These are phyloP conservation scores for Threskiornis aethiopicus DNA, from an alignment of 2,797 vertebrate species.

Conservation along the genomic window DNA sequence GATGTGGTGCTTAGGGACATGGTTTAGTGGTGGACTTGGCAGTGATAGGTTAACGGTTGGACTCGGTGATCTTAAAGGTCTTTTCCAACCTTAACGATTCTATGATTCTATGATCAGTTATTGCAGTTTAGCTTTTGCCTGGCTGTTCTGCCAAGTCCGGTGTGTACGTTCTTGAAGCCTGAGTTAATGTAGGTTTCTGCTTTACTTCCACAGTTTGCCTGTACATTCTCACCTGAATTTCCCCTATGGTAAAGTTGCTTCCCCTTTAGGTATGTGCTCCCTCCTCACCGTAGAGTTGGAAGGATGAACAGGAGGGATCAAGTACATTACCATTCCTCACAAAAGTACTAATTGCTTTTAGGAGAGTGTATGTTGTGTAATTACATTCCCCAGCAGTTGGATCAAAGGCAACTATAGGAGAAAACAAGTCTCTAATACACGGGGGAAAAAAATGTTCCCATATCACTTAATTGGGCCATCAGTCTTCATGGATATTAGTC, in stretches of 20 bases:
- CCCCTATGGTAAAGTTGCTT: background rate
- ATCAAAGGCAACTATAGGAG: background rate
- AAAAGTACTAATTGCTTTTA: background rate
- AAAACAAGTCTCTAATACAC: background rate
- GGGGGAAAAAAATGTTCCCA: accelerated
- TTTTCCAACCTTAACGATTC: no score
- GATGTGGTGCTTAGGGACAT: no score
- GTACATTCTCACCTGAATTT: background rate
- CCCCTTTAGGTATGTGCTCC: background rate
- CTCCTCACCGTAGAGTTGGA: background rate
- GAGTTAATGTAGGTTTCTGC: background rate
- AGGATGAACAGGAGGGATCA: background rate
- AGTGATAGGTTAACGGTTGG: no score
- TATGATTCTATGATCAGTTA: background rate
- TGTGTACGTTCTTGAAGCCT: background rate
- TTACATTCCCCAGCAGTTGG: background rate
- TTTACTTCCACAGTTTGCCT: background rate
- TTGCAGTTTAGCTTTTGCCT: background rate
- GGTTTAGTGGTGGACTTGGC: no score
- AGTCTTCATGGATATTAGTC: background rate
- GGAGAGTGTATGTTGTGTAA: background rate
- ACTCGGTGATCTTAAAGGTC: no score
- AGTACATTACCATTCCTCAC: background rate
- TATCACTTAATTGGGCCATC: background rate
- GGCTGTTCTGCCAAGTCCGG: background rate